Evolutionary conservation across 2,888 invertebrate species (phyloP).

Genomic region (Himalopsyche kuldschensis): DNA sequence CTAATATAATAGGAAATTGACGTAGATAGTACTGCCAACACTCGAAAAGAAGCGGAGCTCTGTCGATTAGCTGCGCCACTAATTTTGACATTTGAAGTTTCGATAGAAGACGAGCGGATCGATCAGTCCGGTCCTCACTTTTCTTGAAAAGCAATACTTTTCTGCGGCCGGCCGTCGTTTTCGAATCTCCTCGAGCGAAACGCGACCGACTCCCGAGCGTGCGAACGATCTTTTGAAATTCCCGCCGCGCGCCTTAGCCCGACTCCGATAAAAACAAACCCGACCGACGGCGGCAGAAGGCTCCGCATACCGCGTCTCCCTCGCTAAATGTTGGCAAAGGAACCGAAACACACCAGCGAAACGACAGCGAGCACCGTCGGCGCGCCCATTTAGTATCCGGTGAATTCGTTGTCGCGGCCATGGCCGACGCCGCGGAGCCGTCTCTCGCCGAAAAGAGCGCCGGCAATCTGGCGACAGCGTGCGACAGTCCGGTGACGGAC

Average conservation of each 20-base stretch:
- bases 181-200: too few relatives aligned
- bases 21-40: too few relatives aligned
- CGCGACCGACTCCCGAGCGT: neutral
- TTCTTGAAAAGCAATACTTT: neutral
- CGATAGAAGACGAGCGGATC: conserved; percentile 10
- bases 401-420: neutral
- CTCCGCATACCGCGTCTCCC: neutral
- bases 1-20: too few relatives aligned
- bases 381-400: conserved; percentile 5
- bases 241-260: neutral
- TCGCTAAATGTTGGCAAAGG: conserved; percentile 12
- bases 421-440: conserved; percentile 20
- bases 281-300: neutral
- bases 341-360: neutral
- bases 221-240: neutral
- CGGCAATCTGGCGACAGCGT: conserved; percentile 59
- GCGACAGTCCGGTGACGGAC: conserved; percentile 76
- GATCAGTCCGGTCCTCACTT: neutral
- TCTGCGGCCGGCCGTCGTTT: neutral
- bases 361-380: neutral
- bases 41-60: conserved; percentile 1
- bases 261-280: neutral
- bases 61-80: conserved; percentile 11
- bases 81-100: conserved; percentile 25
- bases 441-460: conserved; percentile 7